Base-by-base conservation (phyloP, 2,113 vertebrate genomes). In the Thunnus thynnus region DNA sequence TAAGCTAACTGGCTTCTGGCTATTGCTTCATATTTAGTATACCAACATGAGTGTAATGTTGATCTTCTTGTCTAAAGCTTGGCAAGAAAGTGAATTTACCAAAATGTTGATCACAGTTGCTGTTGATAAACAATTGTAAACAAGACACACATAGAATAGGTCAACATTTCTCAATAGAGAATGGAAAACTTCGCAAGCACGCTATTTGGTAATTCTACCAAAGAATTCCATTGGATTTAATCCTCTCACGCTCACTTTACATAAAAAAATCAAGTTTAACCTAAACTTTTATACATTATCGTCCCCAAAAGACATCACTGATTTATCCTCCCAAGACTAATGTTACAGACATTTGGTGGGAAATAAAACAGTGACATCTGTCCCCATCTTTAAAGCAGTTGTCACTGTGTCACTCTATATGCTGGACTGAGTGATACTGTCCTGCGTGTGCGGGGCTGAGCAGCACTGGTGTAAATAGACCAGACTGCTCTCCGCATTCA, bases 381-480 rank as follows among this genome's bases (percentile, higher is more conserved):
- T 62, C 63, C 47, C 47, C 74, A 50, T 76, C 60, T 5, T 83
- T 76, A 77, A 80, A 76, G 60, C 47, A 52, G 54, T 17, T 36
- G 74, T 44, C 74, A 48, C 46, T 52, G 17, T 46, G 47, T 78
- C 11, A 11, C 8, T 41, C 36, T 41, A 6, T 62, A 6, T 47
- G 52, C 57, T 13, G 18, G 17, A 32, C 25, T 69, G 64, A 84
- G 41, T 69, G 71, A 83, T 76, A 36, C 25, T 51, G 44, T 47
- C 63, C 36, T 46, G 54, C 13, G 2, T 30, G 27, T 30, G 27
- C 27, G 2, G 6, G 4, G 68, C 72, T 27, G 72, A 76, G 80
- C 51, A 22, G 58, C 71, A 1, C 22, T 44, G 78, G 62, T 60
- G 66, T 83, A 76, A 84, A 87, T 69, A 76, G 80, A 79, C 69